A percentile compares a stretch with the other conserved stretches of the same genome.
Evolutionary conservation across 2,888 invertebrate genomes (phyloP).

Genomic region (Spilosoma lubricipeda): DNA sequence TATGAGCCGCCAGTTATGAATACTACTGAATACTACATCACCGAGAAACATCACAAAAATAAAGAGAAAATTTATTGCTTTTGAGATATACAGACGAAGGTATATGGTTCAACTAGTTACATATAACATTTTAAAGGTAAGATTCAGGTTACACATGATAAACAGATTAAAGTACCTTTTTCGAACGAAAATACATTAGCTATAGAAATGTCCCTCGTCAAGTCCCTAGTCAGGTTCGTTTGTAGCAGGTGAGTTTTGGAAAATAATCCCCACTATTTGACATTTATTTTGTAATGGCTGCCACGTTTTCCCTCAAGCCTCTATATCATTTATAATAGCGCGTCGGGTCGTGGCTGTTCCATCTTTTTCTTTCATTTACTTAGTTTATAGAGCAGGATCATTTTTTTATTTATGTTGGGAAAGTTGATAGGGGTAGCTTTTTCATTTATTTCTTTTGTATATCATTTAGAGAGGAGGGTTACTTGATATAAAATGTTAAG

Average conservation of each 20-base stretch:
- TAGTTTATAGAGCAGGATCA: slow-evolving; percentile 22
- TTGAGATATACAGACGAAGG: no score
- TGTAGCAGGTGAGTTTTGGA: slow-evolving; percentile 28
- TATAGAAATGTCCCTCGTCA: slow-evolving; percentile 29
- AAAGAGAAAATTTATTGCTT: no score
- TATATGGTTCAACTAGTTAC: no score
- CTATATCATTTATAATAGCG: slow-evolving; percentile 17
- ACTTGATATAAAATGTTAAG: not conserved
- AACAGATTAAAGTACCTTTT: not conserved
- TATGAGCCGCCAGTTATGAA: no score
- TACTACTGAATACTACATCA: no score
- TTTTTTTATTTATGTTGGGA: slow-evolving; percentile 18
- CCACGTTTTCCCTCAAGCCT: not conserved
- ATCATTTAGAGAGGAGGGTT: not conserved
- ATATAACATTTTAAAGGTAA: not conserved
- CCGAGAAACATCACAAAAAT: no score
- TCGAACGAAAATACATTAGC: slow-evolving; percentile 14
- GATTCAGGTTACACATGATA: not conserved
- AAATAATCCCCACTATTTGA: slow-evolving; percentile 31
- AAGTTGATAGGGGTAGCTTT: slow-evolving; percentile 9
- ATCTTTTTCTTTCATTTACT: slow-evolving; percentile 28
- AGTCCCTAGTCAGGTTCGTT: slow-evolving; percentile 32
- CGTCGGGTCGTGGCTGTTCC: not conserved
- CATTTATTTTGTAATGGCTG: slow-evolving; percentile 7
- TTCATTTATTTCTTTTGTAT: slow-evolving; percentile 1